phyloP scores from a whole-genome alignment of 2,113 vertebrate species.

The Sisor rabdophorus region DNA sequence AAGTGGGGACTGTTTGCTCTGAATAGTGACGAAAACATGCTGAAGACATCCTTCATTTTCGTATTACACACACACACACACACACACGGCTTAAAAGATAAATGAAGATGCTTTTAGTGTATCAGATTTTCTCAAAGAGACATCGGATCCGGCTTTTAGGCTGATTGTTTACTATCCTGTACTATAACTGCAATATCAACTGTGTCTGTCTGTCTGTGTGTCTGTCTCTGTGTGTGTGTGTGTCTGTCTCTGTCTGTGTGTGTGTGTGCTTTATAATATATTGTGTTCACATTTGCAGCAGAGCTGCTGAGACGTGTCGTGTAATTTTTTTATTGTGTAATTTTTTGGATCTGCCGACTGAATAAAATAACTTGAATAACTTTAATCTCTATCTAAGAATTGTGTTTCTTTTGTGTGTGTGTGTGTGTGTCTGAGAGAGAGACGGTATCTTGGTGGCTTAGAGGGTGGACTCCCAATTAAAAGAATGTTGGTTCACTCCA shows the following conservation, averaged over 20 bases:
- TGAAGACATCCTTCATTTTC: too few relatives aligned
- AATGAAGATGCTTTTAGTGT: background rate
- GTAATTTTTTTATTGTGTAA: background rate
- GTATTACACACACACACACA: background rate
- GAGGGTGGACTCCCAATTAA: too few relatives aligned
- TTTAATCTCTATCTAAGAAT: background rate
- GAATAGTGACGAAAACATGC: background rate
- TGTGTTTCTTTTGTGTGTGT: background rate
- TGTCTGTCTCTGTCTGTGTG: too few relatives aligned
- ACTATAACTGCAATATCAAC: slow-evolving; percentile 14
- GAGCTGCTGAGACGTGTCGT: background rate
- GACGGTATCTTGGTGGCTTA: too few relatives aligned
- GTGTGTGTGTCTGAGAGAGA: background rate
- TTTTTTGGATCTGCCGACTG: background rate
- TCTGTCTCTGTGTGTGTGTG: background rate
- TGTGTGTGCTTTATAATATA: background rate
- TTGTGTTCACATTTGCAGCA: background rate
- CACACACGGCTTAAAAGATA: too few relatives aligned
- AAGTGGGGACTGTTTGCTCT: background rate
- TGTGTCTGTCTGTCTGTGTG: background rate
- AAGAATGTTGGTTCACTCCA: background rate
- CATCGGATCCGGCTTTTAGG: background rate
- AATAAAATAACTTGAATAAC: background rate
- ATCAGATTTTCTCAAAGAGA: background rate
- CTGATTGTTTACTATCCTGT: slow-evolving; percentile 14